Percentiles rank a stretch among this genome's conserved stretches.
Conservation (phyloP, 2,888 invertebrate species). For the Allacma fusca region DNA sequence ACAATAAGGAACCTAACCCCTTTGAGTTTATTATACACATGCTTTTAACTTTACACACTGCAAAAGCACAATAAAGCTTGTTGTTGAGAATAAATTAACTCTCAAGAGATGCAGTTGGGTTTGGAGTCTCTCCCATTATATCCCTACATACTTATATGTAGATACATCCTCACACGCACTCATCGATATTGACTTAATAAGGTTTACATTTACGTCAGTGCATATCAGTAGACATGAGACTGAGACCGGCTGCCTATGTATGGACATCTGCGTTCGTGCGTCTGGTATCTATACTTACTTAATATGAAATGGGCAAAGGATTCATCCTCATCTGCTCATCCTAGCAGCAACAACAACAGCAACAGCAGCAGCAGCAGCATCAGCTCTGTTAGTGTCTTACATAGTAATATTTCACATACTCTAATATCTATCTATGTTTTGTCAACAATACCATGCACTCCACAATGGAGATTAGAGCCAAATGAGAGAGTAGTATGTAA, state of each 20-base stretch:
- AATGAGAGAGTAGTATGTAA: neutral
- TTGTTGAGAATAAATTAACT: conserved; percentile 4
- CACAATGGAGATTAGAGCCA: neutral
- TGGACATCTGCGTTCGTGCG: neutral
- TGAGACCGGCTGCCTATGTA: neutral
- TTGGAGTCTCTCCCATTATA: too few species aligned
- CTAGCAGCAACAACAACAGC: neutral
- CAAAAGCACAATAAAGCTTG: neutral
- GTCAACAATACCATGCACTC: neutral
- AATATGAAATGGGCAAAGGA: neutral
- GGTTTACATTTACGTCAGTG: too few species aligned
- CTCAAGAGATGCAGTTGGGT: neutral
- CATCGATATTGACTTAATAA: too few species aligned
- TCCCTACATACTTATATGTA: too few species aligned
- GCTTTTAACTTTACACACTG: too few species aligned
- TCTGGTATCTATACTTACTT: too few species aligned
- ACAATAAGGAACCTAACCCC: too few species aligned
- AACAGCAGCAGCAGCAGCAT: neutral
- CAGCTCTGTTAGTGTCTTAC: neutral
- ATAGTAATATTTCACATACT: neutral
- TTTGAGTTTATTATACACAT: too few species aligned
- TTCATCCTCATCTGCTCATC: conserved; percentile 8
- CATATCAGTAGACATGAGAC: too few species aligned
- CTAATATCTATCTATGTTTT: too few species aligned
- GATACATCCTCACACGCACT: neutral